Base-by-base conservation (phyloP, 2,888 invertebrate species). In the Slavum lentiscoides region DNA sequence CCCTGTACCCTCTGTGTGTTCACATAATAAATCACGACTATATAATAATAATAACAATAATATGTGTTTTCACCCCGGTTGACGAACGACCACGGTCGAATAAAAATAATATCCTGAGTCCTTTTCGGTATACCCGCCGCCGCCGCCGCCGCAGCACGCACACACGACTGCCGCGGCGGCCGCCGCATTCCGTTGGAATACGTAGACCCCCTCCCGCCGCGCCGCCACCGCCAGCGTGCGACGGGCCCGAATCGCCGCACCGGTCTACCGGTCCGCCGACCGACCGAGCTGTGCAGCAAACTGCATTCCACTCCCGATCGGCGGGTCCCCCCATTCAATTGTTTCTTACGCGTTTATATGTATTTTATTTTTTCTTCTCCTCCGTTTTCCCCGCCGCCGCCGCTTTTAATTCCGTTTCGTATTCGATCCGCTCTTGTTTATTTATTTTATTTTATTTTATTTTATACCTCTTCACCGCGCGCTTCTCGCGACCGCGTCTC, bases 241-340 rank as follows among this genome's bases (percentile, higher is more conserved):
- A 30, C 30, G 30, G 30, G 30, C 30, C 30, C 30, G 30, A 30
- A 30, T 30, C 30, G 30, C 55, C 55, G 6, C 49, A 58, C 62
- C 68, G 67, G 55, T 19, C 67, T 64, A 23, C 67, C 82, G 67
- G 66, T 17, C 49, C 23, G 58, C 76, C 43, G 7, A 43, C 67
- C 68, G 30, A 43, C 70, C 70, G 72, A 21, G 75, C 21, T 39
- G 81, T 59, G 30, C 43, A 66, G n/a, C 75, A 70, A 72, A 81
- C 82, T 82, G 74, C 76, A 74, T 75, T 66, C 82, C 81, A 77
- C 68, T 66, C 55, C 81, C 37, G 68, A 72, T 82, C 73, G 64
- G 69, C 30, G 30, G 30, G 2, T 30, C 4, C 37, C 72, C 68
- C 70, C 72, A 75, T 67, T 72, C 76, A 64, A 74, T 70, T 82